A percentile compares a stretch with the other conserved stretches of the same genome.
Conservation (phyloP, 1,140 invertebrate genomes). For the Druon quercuslanigerum region DNA sequence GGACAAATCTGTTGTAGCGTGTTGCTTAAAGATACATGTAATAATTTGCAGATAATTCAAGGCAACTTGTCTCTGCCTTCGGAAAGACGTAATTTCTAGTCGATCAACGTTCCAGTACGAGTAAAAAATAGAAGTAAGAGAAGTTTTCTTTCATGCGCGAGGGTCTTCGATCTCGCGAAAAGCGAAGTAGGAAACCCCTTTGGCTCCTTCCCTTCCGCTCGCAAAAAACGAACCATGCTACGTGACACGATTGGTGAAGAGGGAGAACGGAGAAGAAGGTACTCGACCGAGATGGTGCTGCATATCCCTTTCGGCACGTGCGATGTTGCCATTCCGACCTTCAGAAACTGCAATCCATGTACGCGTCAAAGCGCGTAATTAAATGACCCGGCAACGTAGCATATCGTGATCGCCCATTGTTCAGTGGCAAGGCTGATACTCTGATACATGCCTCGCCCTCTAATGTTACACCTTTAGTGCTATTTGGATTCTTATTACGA, state of each 20-base stretch:
- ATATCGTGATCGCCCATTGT: constrained; percentile 19
- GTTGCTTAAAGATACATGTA: constrained; percentile 46
- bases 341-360: constrained; percentile 10
- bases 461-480: constrained; percentile 54
- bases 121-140: constrained; percentile 50
- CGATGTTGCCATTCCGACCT: constrained; percentile 23
- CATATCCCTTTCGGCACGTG: constrained; percentile 12
- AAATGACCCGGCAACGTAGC: constrained; percentile 18
- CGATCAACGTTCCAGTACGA: constrained; percentile 43
- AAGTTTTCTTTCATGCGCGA: constrained; percentile 32
- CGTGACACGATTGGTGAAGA: constrained; percentile 50
- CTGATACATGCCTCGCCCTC: constrained; percentile 37
- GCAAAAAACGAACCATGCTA: constrained; percentile 52
- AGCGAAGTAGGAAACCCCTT: constrained; percentile 47
- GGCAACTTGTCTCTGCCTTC: constrained; percentile 43
- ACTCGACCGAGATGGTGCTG: constrained; percentile 1
- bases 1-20: constrained; percentile 32
- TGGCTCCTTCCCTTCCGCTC: constrained; percentile 54
- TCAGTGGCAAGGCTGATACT: constrained; percentile 25
- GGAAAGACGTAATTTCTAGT: constrained; percentile 53
- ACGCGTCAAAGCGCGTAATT: constrained; percentile 28
- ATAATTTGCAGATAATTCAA: constrained; percentile 42
- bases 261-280: constrained; percentile 12
- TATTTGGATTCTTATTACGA: constrained; percentile 51
- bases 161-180: constrained; percentile 28